phyloP scores from a whole-genome alignment of 2,888 invertebrate genomes.

The Matsumyia berberina region DNA sequence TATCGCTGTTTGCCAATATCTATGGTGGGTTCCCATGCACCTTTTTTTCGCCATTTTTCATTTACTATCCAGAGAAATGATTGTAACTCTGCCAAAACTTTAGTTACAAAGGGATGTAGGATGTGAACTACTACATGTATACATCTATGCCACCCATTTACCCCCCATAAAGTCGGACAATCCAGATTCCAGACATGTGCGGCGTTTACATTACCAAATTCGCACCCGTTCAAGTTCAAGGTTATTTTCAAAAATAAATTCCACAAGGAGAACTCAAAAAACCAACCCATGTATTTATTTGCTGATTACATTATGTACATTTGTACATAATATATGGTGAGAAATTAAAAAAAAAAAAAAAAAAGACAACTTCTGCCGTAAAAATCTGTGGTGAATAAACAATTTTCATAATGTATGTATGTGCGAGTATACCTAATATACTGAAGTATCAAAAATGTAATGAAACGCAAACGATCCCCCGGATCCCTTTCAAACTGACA shows the following conservation, averaged over 20 bases:
- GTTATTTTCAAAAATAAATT: conserved; percentile 42
- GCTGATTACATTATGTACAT: not conserved
- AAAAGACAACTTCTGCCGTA: not conserved
- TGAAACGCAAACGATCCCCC: not conserved
- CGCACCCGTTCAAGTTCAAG: conserved; percentile 62
- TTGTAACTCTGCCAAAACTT: not conserved
- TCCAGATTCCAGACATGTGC: conserved; percentile 26
- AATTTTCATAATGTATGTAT: conserved; percentile 11
- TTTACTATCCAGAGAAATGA: too few species aligned
- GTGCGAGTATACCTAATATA: too few species aligned
- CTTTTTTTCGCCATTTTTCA: too few species aligned
- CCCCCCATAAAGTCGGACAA: not conserved
- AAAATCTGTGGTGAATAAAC: conserved; percentile 12
- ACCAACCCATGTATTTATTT: not conserved
- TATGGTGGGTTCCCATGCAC: too few species aligned
- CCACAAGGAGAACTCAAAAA: not conserved
- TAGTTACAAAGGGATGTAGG: not conserved
- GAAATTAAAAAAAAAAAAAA: too few species aligned
- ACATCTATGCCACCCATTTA: not conserved
- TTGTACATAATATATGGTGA: not conserved
- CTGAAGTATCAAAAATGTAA: too few species aligned
- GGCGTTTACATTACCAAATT: conserved; percentile 36
- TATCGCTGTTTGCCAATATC: too few species aligned
- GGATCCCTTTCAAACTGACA: not conserved
- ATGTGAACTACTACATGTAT: not conserved